Evolutionary conservation across 1,140 invertebrate genomes (phyloP), one percentile per base, ranked within the genome.

Genomic region (Zophobas morio): DNA sequence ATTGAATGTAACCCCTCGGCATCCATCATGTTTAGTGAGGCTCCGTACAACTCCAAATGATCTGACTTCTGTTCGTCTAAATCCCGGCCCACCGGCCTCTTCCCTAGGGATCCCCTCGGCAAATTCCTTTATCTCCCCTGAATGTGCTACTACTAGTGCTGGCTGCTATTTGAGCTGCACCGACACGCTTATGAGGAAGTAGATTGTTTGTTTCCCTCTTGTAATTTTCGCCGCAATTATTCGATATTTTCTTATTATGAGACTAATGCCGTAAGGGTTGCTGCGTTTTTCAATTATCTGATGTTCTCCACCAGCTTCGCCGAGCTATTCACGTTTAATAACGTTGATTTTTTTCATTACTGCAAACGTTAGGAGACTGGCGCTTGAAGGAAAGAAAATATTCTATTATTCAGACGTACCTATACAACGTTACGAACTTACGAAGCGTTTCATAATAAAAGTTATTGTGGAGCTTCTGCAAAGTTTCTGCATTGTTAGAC

Each of bases 11-110:
- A 75, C 78, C 80, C 80, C 78, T 72, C 76, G 80, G 74, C 80
- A 81, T 81, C 80, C 78, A 81, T 81, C 80, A 81, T 81, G 80
- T 81, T 81, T 79, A 81, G 80, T 74, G 78, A 78, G 79, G 72
- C 80, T 73, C 78, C 78, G 78, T 74, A 81, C 78, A 81, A 81
- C 75, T 79, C 76, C 80, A 77, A 81, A 81, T 81, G 80, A 81
- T 81, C 80, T 81, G 80, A 81, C 80, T 81, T 79, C 80, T 81
- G 80, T 79, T 81, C 72, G 75, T 79, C 80, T 81, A 81, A 81
- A 81, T 81, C 80, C 78, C 73, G 72, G 53, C 57, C 63, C 78
- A 60, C 39, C 75, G 78, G 54, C 66, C 74, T 46, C 46, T 35
- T 79, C 80, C 78, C 75, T 40, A 40, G 78, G 78, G 75, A 81